Base-by-base conservation (phyloP, 2,113 vertebrate species). In the Tychaedon coryphoeus region DNA sequence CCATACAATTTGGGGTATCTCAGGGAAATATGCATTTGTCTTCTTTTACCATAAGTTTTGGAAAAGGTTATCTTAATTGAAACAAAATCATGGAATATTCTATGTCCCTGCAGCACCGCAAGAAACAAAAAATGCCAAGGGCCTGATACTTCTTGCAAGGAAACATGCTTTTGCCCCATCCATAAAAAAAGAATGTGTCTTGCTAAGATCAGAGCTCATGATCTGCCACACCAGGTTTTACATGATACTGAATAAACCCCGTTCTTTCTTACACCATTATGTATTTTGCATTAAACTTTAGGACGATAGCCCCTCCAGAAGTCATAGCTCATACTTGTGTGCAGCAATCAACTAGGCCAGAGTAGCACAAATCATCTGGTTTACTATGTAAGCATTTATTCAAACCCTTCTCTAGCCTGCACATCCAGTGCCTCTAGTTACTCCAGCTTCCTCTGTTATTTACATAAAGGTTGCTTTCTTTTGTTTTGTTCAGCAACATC, bases 181-280 rank as follows among this genome's bases (percentile, higher is more conserved):
- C 43, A 29, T 26, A 67, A 48, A 34, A 34, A 33, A 38, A n/a
- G 9, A 66, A 6, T 0, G 0, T 1, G 2, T 33, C 34, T 70
- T 83, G 28, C 40, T 62, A 19, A 76, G 31, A 22, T 34, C 65
- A 62, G 14, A 65, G 38, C 7, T 62, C 43, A 45, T 7, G 36
- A 75, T 25, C 48, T 25, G 23, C 38, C 40, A 54, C 29, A 42
- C 16, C 8, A 60, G 23, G 43, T 43, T 80, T 73, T 51, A 57
- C 33, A 33, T 24, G 15, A 67, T 40, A 53, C 33, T 18, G 24
- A 77, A 33, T 31, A 87, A 90, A 74, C 34, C 18, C 36, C 24
- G 22, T 71, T 67, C 16, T 54, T 10, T 81, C 40, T 50, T 33
- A 14, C 1, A 45, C 10, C 45, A n/a, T 56, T 40, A 57, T 10